Evolutionary conservation across 2,888 invertebrate species (phyloP).

Genomic region (Anthophora plumipes): DNA sequence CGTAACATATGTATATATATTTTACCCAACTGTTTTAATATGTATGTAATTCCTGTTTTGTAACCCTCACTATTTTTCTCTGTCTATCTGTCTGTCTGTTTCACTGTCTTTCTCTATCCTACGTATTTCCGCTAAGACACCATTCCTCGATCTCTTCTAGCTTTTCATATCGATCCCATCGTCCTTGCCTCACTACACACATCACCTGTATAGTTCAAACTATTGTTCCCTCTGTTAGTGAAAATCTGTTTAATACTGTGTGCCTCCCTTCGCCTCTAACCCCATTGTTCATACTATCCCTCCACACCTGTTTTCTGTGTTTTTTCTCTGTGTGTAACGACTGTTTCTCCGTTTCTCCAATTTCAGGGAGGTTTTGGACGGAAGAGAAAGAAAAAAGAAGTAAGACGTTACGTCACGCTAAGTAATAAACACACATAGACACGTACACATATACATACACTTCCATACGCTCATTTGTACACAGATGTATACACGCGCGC

Average conservation of each 20-base stretch:
- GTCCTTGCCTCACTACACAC: slow-evolving; percentile 1
- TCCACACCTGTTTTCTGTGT: slow-evolving; percentile 65
- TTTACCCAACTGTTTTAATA: neutral
- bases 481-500: neutral
- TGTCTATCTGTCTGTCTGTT: neutral
- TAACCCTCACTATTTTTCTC: slow-evolving; percentile 11
- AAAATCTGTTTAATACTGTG: slow-evolving; percentile 20
- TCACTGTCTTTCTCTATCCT: neutral
- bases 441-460: slow-evolving; percentile 11
- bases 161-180: slow-evolving; percentile 23
- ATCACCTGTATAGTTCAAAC: slow-evolving; percentile 14
- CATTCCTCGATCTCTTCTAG: neutral
- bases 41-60: slow-evolving; percentile 43
- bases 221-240: slow-evolving; percentile 31
- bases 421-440: slow-evolving; percentile 74
- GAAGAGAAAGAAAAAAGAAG: slow-evolving; percentile 99
- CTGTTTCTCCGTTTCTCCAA: slow-evolving; percentile 85
- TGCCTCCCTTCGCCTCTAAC: neutral
- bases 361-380: slow-evolving; percentile 96
- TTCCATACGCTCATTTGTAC: too few species aligned
- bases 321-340: slow-evolving; percentile 83
- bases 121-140: neutral
- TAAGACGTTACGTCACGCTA: slow-evolving; percentile 89
- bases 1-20: slow-evolving; percentile 1
- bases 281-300: slow-evolving; percentile 12